Base-by-base conservation (phyloP, 2,888 invertebrate genomes). In the Cistogaster globosa region DNA sequence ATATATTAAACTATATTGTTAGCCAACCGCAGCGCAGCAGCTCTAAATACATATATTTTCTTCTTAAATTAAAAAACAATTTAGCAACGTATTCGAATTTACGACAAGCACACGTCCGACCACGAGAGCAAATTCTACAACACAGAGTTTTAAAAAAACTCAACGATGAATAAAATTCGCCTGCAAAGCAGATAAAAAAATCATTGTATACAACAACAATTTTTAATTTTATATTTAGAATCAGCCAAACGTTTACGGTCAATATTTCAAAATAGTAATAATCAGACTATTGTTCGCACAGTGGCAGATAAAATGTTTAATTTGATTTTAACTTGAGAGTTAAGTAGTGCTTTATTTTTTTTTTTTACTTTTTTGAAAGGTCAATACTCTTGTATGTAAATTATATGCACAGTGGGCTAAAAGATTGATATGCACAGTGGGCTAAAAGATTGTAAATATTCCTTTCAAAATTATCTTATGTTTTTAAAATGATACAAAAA, bases 21-120 rank as follows among this genome's bases (percentile, higher is more conserved):
- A 84, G 87, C 87, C 83, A 87, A 87, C 87, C 87, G 87, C 87
- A 84, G 71, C 77, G 86, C 87, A 87, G 87, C 83, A 87, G 87
- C 87, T 87, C 81, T 60, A 79, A 81, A 74, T 79, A 84, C 69
- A 72, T 53, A 58, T 68, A 71, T 55, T 55, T 22, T 78, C 77
- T 67, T 80, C 1, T 42, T 67, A 82, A 81, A 60, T 22, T 48
- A 26, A 77, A 82, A 74, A 82, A 72, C 57, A 63, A 72, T 85
- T 78, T 82, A 51, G 68, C 69, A 85, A 82, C 81, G 51, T 75
- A 81, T 58, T 71, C 81, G 51, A 78, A 81, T 58, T 71, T 51
- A 82, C 42, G 48, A 71, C 77, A 82, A 82, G 53, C 68, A 84
- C 83, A 87, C 87, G 86, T 86, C 87, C 77, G 84, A 86, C 85